These are phyloP conservation scores for Drosophila tripunctata DNA, from an alignment of 2,888 invertebrate genomes.

Conservation along the genomic window DNA sequence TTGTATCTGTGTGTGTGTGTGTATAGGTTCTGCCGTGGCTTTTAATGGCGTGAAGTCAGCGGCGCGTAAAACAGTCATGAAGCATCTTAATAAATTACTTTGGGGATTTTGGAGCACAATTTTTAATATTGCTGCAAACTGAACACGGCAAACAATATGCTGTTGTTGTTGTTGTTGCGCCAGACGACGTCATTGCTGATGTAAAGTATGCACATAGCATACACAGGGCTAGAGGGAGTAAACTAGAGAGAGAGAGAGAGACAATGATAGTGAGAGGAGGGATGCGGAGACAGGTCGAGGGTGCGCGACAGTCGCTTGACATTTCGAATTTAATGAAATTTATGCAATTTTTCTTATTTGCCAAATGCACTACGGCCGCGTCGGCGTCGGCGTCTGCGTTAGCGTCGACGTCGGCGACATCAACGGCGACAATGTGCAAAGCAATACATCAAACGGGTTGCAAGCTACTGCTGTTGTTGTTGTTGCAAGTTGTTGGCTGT, in stretches of 20 bases:
- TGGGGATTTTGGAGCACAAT: conserved; percentile 82
- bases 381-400: conserved; percentile 25
- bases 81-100: conserved; percentile 84
- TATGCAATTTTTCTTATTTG: conserved; percentile 80
- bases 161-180: neutral
- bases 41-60: conserved; percentile 82
- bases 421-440: conserved; percentile 61
- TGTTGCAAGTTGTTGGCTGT: conserved; percentile 11
- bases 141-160: conserved; percentile 32
- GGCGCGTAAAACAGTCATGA: conserved; percentile 82
- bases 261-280: neutral
- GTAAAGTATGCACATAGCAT: conserved; percentile 35
- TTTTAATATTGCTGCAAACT: conserved; percentile 75
- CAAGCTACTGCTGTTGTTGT: conserved; percentile 13
- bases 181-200: conserved; percentile 51
- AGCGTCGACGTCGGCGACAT: conserved; percentile 15
- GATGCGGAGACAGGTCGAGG: conserved; percentile 24
- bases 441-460: conserved; percentile 75
- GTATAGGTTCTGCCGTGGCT: conserved; percentile 58
- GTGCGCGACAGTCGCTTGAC: conserved; percentile 71
- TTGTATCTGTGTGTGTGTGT: conserved; percentile 28
- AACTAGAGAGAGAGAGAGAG: neutral
- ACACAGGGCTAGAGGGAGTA: neutral
- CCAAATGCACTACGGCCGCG: conserved; percentile 70
- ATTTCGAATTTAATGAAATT: conserved; percentile 80